Conservation (phyloP, 2,113 vertebrate species). For the Misgurnus mizolepis region DNA sequence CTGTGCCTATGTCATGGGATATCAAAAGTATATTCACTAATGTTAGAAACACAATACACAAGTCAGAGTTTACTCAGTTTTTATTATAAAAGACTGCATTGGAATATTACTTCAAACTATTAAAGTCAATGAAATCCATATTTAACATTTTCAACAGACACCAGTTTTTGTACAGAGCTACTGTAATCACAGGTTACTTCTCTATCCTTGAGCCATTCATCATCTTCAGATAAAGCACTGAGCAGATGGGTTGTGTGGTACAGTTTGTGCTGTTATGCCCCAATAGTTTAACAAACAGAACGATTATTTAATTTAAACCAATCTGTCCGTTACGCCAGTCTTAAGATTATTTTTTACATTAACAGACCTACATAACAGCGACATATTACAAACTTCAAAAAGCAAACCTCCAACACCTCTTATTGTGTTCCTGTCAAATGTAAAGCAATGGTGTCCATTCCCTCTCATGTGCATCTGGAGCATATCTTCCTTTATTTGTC, state of each 20-base stretch:
- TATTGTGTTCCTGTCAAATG: neutral
- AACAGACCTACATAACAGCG: neutral
- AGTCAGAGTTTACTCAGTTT: neutral
- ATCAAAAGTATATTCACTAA: too few relatives aligned
- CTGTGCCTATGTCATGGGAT: too few relatives aligned
- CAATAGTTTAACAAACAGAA: neutral
- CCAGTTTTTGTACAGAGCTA: conserved; percentile 13
- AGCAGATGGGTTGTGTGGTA: neutral
- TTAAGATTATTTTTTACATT: neutral
- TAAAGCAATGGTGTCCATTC: neutral
- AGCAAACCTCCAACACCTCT: neutral
- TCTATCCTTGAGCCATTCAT: neutral
- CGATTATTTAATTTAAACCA: neutral
- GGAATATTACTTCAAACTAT: neutral
- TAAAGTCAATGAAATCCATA: neutral
- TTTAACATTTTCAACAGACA: conserved; percentile 12
- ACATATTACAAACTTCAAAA: neutral
- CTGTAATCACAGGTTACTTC: neutral
- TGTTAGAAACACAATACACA: neutral
- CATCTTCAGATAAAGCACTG: neutral
- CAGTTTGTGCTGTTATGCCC: neutral
- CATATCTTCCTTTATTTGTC: too few relatives aligned
- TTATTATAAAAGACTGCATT: conserved; percentile 37
- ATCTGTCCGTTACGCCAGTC: too few relatives aligned
- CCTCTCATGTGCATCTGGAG: too few relatives aligned